Base-by-base conservation (phyloP, 2,113 vertebrate genomes). In the Puma concolor region DNA sequence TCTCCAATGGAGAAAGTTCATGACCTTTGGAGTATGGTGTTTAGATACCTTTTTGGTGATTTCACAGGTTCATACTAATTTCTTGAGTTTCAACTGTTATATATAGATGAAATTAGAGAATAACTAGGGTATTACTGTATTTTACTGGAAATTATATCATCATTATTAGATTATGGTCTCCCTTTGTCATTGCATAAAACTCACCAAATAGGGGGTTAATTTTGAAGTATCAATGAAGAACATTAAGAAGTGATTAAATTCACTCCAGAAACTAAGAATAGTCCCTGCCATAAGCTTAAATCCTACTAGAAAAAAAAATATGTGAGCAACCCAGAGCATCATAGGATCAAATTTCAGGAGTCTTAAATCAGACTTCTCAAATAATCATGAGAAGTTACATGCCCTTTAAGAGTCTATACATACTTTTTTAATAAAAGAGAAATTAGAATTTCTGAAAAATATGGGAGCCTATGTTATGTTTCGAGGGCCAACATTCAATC, bases 381-480 rank as follows among this genome's bases (percentile, higher is more conserved):
- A 88, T 81, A 21, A 87, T 86, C 33, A 5, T 79, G 44, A 94
- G 64, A 94, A 71, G 36, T 60, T 72, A 33, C 63, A 82, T 82
- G 71, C 27, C 63, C 69, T 91, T 79, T 79, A 86, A 83, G 81
- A 76, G 12, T 76, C 86, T 85, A 6, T 64, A 72, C 15, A 31
- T 74, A 19, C n/a, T 93, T 96, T 96, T 91, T 80, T 44, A 93
- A 84, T 95, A 91, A 66, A 88, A 88, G n/a, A 95, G 79, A 86
- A 80, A 76, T 95, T 4, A 97, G 97, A 85, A 98, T 94, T 98
- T 98, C 92, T 92, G 94, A 96, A 72, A 88, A 97, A 93, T 98
- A 82, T 90, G n/a, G 64, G 67, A 88, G 0, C 48, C 1, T 87
- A 41, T 9, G 1, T 91, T 95, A 88, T 94, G 92, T 29, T 91